Conservation (phyloP, 2,888 invertebrate species). For the Neoaliturus tenellus region DNA sequence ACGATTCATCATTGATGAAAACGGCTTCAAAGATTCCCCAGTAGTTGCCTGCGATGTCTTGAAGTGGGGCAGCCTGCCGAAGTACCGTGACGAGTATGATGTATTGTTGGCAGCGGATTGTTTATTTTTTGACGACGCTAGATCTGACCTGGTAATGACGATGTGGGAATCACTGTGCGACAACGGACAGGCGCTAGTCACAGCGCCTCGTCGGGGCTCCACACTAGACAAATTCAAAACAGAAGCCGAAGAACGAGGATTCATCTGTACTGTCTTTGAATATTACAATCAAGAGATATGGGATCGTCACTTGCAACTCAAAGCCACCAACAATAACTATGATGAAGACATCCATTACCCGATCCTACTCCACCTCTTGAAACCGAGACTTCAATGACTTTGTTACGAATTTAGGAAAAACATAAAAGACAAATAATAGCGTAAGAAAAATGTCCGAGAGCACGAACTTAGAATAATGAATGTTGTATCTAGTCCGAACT, state of each 20-base stretch:
- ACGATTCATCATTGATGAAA: constrained; percentile 79
- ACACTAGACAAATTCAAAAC: constrained; percentile 82
- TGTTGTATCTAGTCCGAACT: constrained; percentile 38
- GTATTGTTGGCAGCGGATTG: constrained; percentile 87
- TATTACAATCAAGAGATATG: constrained; percentile 81
- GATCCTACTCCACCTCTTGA: constrained; percentile 79
- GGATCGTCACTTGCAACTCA: constrained; percentile 79
- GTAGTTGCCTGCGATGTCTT: constrained; percentile 71
- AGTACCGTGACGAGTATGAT: constrained; percentile 75
- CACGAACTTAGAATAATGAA: constrained; percentile 17
- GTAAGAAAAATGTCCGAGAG: constrained; percentile 47
- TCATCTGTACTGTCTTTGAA: constrained; percentile 76
- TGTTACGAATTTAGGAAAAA: background rate
- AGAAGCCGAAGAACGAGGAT: constrained; percentile 78
- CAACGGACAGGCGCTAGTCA: constrained; percentile 81
- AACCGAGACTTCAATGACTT: constrained; percentile 67
- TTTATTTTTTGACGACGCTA: constrained; percentile 85
- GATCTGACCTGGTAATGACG: constrained; percentile 80
- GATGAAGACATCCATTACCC: constrained; percentile 85
- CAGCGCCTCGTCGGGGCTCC: constrained; percentile 85
- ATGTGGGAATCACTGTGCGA: constrained; percentile 79
- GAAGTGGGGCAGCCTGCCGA: constrained; percentile 73
- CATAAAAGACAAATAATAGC: constrained; percentile 55
- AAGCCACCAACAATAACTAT: constrained; percentile 77
- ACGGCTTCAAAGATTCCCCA: constrained; percentile 75